Evolutionary conservation across 2,113 vertebrate species (phyloP).

Genomic region (Rhabdornis inornatus): DNA sequence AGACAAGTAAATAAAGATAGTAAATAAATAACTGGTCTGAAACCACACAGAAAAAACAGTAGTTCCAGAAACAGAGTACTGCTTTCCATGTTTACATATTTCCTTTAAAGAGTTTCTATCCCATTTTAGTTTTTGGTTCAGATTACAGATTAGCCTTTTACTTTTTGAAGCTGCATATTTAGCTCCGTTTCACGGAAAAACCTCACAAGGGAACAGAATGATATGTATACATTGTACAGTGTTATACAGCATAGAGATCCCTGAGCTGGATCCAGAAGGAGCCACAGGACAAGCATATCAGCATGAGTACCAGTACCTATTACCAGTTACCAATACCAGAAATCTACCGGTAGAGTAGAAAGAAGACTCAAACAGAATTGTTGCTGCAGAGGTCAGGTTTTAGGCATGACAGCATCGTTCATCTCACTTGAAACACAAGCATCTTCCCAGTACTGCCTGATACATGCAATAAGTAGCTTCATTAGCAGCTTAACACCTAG

Average conservation of each 20-base stretch:
- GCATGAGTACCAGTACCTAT: neutral
- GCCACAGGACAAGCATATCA: neutral
- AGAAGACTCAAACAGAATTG: neutral
- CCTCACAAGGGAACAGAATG: neutral
- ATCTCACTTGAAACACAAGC: neutral
- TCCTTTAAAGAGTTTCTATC: neutral
- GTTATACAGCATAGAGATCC: neutral
- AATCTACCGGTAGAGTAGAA: neutral
- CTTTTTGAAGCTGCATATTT: neutral
- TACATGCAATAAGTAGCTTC: neutral
- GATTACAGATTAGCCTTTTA: neutral
- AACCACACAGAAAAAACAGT: neutral
- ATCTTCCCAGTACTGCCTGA: neutral
- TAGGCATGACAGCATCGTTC: neutral
- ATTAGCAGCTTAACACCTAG: neutral
- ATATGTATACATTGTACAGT: neutral
- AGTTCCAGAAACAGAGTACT: neutral
- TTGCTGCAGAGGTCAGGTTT: neutral
- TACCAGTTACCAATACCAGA: too few species aligned
- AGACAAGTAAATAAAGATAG: conserved; percentile 1
- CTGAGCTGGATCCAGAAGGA: neutral
- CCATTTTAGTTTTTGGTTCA: neutral
- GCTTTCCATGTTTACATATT: neutral
- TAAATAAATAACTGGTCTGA: neutral
- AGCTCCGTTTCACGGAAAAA: neutral